Conservation (phyloP, 1,140 invertebrate species). For the Heterodera schachtii region DNA sequence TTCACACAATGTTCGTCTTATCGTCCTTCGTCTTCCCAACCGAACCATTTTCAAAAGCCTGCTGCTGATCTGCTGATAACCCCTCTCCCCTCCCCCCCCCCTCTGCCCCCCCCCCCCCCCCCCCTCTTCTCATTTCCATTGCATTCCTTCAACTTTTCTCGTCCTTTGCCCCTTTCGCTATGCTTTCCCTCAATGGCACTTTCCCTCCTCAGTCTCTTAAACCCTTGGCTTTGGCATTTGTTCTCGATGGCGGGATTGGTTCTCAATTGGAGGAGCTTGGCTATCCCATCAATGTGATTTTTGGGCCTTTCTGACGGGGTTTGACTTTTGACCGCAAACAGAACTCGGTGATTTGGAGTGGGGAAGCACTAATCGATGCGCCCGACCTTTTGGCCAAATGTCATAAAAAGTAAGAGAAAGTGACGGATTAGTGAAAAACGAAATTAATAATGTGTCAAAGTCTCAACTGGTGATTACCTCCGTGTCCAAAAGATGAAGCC, state of each 20-base stretch:
- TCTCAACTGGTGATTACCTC: not conserved
- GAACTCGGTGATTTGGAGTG: slow-evolving; percentile 39
- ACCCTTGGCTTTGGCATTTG: not conserved
- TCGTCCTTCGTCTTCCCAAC: not conserved
- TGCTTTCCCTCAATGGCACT: not conserved
- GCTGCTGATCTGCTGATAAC: not conserved
- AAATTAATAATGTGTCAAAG: no score
- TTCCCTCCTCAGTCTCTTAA: not conserved
- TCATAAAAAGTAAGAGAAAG: not conserved
- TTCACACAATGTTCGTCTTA: not conserved
- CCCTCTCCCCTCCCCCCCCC: no score
- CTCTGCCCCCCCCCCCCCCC: no score
- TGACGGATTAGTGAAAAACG: not conserved
- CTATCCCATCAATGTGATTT: slow-evolving; percentile 37
- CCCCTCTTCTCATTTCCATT: not conserved
- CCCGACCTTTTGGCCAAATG: slow-evolving; percentile 32
- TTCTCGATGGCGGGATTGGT: slow-evolving; percentile 30
- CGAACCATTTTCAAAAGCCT: not conserved
- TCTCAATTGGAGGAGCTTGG: slow-evolving; percentile 37
- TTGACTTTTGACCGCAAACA: slow-evolving; percentile 5
- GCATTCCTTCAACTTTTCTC: not conserved
- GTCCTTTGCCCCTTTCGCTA: not conserved
- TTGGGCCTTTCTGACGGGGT: not conserved
- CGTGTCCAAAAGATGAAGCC: not conserved
- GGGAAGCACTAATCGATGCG: slow-evolving; percentile 34